These are phyloP conservation scores for Trachurus trachurus DNA, from an alignment of 2,797 vertebrate genomes.

Conservation along the genomic window DNA sequence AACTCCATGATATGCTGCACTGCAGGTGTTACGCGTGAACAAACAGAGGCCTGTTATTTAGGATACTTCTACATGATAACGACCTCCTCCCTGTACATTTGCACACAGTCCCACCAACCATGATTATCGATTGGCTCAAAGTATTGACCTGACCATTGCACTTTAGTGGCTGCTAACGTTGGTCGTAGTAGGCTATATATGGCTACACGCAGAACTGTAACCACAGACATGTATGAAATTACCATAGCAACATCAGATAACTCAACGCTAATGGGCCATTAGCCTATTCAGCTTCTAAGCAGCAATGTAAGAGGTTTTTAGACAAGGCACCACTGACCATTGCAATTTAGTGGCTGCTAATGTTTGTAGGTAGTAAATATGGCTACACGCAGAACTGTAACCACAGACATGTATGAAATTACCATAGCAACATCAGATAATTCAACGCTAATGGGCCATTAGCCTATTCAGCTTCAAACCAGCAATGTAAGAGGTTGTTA, in stretches of 20 bases:
- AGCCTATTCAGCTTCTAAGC: not conserved
- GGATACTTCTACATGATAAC: not conserved
- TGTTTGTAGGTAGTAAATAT: not conserved
- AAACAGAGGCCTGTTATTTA: not conserved
- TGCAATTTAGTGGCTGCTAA: slow-evolving; percentile 4
- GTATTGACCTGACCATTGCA: not conserved
- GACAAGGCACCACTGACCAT: too few relatives aligned
- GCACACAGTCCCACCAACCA: not conserved
- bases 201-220: not conserved
- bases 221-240: not conserved
- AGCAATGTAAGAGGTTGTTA: not conserved
- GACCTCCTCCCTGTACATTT: not conserved
- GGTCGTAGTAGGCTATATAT: not conserved
- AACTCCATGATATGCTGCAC: not conserved
- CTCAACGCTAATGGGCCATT: slow-evolving; percentile 1
- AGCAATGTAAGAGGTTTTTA: not conserved
- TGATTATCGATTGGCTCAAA: not conserved
- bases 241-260: not conserved
- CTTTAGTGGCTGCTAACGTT: not conserved
- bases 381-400: not conserved
- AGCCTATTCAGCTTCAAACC: not conserved
- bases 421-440: not conserved
- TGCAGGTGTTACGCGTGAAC: not conserved
- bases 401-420: not conserved
- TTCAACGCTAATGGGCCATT: slow-evolving; percentile 1